phyloP scores from a whole-genome alignment of 1,140 invertebrate species.

The Leptopilina boulardi region DNA sequence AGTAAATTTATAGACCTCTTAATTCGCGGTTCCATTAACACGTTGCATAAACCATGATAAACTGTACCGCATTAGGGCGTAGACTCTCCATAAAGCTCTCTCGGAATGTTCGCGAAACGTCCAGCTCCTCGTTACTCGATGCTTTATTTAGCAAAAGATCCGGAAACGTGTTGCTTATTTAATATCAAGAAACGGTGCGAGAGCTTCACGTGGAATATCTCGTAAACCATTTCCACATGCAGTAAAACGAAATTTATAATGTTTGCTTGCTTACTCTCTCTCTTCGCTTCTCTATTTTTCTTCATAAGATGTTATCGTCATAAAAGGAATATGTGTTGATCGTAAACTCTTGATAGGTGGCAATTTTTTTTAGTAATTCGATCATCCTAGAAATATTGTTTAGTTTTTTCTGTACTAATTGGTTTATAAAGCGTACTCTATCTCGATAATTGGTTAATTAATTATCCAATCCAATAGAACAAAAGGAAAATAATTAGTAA shows the following conservation, averaged over 20 bases:
- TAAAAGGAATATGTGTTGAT: slow-evolving; percentile 47
- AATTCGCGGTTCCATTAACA: slow-evolving; percentile 26
- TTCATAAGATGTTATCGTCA: slow-evolving; percentile 39
- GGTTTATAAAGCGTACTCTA: too few relatives aligned
- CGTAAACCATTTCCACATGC: slow-evolving; percentile 5
- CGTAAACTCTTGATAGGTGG: slow-evolving; percentile 28
- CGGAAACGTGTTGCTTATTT: slow-evolving; percentile 11
- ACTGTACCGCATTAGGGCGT: slow-evolving; percentile 17
- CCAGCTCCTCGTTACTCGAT: slow-evolving; percentile 4
- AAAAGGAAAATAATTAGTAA: too few relatives aligned
- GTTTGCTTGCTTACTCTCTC: background rate
- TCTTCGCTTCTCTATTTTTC: background rate
- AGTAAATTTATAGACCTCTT: slow-evolving; percentile 25
- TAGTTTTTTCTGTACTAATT: too few relatives aligned
- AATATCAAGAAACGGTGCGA: slow-evolving; percentile 6
- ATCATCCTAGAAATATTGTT: background rate
- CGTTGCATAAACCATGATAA: slow-evolving; percentile 32
- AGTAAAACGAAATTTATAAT: slow-evolving; percentile 12
- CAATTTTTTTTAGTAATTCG: slow-evolving; percentile 23
- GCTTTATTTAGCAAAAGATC: slow-evolving; percentile 13
- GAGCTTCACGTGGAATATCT: background rate
- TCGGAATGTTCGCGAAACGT: slow-evolving; percentile 21
- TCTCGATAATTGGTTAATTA: too few relatives aligned
- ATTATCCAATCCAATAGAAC: too few relatives aligned
- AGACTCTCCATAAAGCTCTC: slow-evolving; percentile 20